Conservation (phyloP, 2,797 vertebrate genomes). For the Kryptolebias ocellatus region DNA sequence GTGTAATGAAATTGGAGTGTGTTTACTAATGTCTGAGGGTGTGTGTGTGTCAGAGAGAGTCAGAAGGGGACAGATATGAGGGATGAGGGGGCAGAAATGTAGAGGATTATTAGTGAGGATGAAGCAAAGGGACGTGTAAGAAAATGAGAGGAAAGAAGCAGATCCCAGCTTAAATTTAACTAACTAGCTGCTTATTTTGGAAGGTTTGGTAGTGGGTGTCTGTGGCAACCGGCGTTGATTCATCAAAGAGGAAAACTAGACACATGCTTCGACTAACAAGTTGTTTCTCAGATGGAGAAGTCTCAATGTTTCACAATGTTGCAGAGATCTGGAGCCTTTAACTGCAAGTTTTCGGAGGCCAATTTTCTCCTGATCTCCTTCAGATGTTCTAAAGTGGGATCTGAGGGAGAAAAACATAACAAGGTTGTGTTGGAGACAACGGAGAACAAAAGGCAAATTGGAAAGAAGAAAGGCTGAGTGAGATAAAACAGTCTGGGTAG, state of each 20-base stretch:
- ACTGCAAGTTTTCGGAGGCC: conserved; percentile 75
- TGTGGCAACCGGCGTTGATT: conserved; percentile 41
- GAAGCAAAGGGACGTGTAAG: conserved; percentile 8
- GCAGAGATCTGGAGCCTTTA: conserved; percentile 72
- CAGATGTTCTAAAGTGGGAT: conserved; percentile 79
- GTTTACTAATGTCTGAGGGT: conserved; percentile 28
- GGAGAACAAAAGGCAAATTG: conserved; percentile 74
- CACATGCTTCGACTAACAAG: conserved; percentile 65
- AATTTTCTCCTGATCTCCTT: conserved; percentile 79
- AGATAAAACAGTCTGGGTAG: conserved; percentile 75
- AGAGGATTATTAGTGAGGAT: conserved; percentile 36
- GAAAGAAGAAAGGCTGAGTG: conserved; percentile 69
- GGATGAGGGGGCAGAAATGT: conserved; percentile 31
- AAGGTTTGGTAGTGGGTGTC: conserved; percentile 39
- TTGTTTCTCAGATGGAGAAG: conserved; percentile 67
- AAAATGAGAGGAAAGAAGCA: neutral
- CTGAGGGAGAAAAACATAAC: conserved; percentile 77
- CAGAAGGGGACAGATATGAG: conserved; percentile 26
- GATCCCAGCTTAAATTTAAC: conserved; percentile 20
- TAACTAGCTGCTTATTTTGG: conserved; percentile 53
- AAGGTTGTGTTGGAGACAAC: conserved; percentile 69
- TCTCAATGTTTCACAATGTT: conserved; percentile 71
- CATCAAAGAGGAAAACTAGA: conserved; percentile 62
- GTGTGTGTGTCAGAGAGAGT: conserved; percentile 30
- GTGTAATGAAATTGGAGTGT: conserved; percentile 57